Conservation (phyloP, 2,113 vertebrate genomes). For the Anguilla rostrata region DNA sequence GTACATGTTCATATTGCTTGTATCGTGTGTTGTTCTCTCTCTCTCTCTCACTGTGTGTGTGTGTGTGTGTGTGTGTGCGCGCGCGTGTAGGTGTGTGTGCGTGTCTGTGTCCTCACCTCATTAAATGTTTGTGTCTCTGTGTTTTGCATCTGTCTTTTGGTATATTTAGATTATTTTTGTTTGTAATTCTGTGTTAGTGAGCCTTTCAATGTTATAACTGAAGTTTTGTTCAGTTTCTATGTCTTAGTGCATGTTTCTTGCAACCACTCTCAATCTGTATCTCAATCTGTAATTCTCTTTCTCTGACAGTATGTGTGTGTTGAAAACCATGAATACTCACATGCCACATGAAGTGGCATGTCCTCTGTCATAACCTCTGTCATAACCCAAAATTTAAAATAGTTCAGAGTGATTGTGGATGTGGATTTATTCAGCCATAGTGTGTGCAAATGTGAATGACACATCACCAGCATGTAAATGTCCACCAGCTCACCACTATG, state of each 20-base stretch:
- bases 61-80: no score
- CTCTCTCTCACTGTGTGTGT: neutral
- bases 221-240: constrained; percentile 4
- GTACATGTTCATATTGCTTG: constrained; percentile 10
- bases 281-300: neutral
- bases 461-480: constrained; percentile 13
- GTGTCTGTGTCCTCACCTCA: constrained; percentile 30
- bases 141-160: neutral
- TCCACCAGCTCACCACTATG: neutral
- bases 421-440: neutral
- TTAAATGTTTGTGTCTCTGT: constrained; percentile 28
- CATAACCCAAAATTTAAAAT: neutral
- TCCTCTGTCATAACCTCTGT: constrained; percentile 1
- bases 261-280: neutral
- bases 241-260: constrained; percentile 12
- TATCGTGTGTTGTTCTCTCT: constrained; percentile 10
- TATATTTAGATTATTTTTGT: neutral
- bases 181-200: neutral
- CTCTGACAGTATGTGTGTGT: neutral
- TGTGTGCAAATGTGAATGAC: constrained; percentile 22
- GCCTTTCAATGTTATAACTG: constrained; percentile 1
- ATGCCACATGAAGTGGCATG: neutral
- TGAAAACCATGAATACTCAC: neutral
- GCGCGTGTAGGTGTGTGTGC: neutral
- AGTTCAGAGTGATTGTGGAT: neutral